These are phyloP conservation scores for Sclerodermus sp. DNA, from an alignment of 2,888 invertebrate genomes.

Conservation along the genomic window DNA sequence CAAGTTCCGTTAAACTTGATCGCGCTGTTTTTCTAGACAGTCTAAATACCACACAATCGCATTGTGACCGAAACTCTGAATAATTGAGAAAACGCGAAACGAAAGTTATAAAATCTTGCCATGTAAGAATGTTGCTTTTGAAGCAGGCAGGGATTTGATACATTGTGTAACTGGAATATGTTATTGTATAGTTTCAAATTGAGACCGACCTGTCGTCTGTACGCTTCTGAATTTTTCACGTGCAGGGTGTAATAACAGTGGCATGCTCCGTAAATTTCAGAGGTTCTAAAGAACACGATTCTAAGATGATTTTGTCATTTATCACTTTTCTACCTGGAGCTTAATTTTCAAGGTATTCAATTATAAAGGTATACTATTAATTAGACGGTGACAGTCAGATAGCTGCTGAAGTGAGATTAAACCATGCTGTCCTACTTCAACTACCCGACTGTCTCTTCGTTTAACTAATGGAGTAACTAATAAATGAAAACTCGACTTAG, in stretches of 20 bases:
- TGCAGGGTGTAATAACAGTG: not conserved
- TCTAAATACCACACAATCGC: not conserved
- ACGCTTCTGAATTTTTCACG: not conserved
- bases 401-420: too few relatives aligned
- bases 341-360: too few relatives aligned
- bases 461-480: too few relatives aligned
- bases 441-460: too few relatives aligned
- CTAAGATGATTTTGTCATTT: too few relatives aligned
- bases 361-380: too few relatives aligned
- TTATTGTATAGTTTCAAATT: not conserved
- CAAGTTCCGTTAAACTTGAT: conserved; percentile 24
- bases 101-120: conserved; percentile 19
- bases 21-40: not conserved
- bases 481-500: too few relatives aligned
- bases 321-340: too few relatives aligned
- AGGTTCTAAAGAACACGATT: too few relatives aligned
- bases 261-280: too few relatives aligned
- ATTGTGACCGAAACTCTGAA: not conserved
- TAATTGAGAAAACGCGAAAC: not conserved
- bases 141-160: not conserved
- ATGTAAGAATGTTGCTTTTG: conserved; percentile 28
- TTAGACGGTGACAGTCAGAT: too few relatives aligned
- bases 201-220: not conserved
- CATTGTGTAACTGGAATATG: not conserved
- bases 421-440: too few relatives aligned